Evolutionary conservation across 2,888 invertebrate species (phyloP), one percentile per base, ranked within the genome.

Genomic region (Netelia fuscicornis): DNA sequence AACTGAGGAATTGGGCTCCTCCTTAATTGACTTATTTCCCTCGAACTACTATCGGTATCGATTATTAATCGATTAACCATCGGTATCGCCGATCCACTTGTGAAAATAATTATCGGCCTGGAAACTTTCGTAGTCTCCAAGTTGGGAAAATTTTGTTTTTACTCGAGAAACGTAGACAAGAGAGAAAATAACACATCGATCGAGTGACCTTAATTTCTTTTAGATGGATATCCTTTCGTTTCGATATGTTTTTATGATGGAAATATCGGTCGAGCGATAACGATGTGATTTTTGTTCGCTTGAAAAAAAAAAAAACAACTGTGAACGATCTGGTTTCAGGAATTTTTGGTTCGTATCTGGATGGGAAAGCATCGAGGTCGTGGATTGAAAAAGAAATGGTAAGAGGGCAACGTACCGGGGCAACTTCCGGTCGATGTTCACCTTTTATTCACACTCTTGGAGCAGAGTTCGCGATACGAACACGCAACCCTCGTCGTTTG

Each of bases 341-440:
- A 17, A 10, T 48, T 48, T 48, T 48, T 48, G 10, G 9, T 48
- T 48, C 11, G 11, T 48, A 25, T 25, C 2, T 25, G 2, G 25
- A 25, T 17, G 17, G 17, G 17, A 25, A 25, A 25, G 2, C 2
- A 25, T 25, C 25, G 25, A 25, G 25, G 25, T 25, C 25, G 25
- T 5, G 5, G 30, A 5, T 30, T 3, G 30, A 5, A 30, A 20
- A 17, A 58, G 17, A 58, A 20, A 58, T 13, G 25, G 25, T 10
- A 54, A 75, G 81, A 82, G 85, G 85, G 81, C 81, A 76, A 85
- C 75, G 85, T 79, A 81, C 81, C 81, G 75, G 60, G 67, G 81
- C 60, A 72, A 76, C 82, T 85, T 85, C 85, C 85, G 85, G 62
- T 85, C 85, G 79, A 82, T 79, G 68, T 75, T 82, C 75, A 82